Base-by-base conservation (phyloP, 2,888 invertebrate genomes). In the Formica aserva region DNA sequence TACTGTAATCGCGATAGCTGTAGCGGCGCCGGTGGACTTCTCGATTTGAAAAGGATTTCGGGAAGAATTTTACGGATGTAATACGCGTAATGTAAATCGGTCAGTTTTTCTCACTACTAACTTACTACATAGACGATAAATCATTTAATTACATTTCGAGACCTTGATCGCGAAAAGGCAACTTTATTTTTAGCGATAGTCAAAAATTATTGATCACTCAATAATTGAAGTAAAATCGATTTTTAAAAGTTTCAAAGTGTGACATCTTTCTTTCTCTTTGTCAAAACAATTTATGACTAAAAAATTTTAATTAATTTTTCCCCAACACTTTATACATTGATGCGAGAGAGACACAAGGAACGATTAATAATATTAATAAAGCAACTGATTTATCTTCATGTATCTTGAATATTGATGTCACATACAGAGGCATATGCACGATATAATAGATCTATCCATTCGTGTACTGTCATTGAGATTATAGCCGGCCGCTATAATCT, bases 21-120 rank as follows among this genome's bases (percentile, higher is more conserved):
- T 71, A 63, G 65, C 35, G 66, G 62, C 65, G 71, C 48, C 89
- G 60, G 82, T 85, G 83, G 75, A 84, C 77, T 76, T n/a, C n/a
- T n/a, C 52, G n/a, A n/a, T n/a, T 52, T n/a, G n/a, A 1, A 18
- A 48, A 18, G 80, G 72, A 86, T 84, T 86, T 84, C 74, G 67
- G 13, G 13, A 57, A 18, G 29, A 6, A 26, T 66, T 55, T 57
- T 57, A 77, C 29, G 77, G 22, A 67, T 29, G 52, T 26, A 66
- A 52, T 52, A 11, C 15, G 15, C 63, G 52, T 52, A 15, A 38
- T 38, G 26, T 38, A 55, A 55, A 41, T 77, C 38, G 32, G 5
- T 11, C 32, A 62, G 15, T 29, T 32, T 29, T 52, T 52, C 52
- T 52, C 8, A 48, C 8, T 6, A 48, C 18, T 4, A 55, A 29